These are phyloP conservation scores for Aethes cnicana DNA, from an alignment of 2,888 invertebrate species.

Conservation along the genomic window DNA sequence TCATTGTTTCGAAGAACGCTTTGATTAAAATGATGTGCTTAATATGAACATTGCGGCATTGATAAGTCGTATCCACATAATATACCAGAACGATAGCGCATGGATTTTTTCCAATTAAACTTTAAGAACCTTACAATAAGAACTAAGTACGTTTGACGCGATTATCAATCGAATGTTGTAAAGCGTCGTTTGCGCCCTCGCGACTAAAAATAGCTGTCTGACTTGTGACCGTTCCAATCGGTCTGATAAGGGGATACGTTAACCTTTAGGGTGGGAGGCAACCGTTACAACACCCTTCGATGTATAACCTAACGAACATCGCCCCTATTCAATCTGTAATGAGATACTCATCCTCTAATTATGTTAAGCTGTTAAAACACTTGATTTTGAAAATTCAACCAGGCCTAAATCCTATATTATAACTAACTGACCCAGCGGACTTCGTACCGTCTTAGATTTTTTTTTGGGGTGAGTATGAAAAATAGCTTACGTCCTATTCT, in stretches of 20 bases:
- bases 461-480: too few species aligned
- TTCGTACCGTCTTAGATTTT: too few species aligned
- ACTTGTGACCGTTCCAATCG: conserved; percentile 41
- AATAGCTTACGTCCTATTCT: too few species aligned
- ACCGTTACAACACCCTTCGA: conserved; percentile 48
- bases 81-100: too few species aligned
- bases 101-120: too few species aligned
- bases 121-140: too few species aligned
- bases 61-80: conserved; percentile 2
- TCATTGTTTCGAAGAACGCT: too few species aligned
- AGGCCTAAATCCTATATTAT: too few species aligned
- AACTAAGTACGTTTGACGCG: too few species aligned
- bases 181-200: conserved; percentile 7
- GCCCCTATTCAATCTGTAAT: conserved; percentile 35
- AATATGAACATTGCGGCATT: background rate
- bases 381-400: background rate
- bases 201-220: conserved; percentile 29
- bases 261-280: conserved; percentile 61
- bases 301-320: conserved; percentile 53
- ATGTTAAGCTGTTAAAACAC: conserved; percentile 10
- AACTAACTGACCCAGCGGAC: too few species aligned
- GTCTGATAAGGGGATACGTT: conserved; percentile 67
- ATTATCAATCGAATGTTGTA: too few species aligned
- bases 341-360: conserved; percentile 5
- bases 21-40: too few species aligned